Conservation (phyloP, 2,888 invertebrate genomes). For the Gandaritis pyraliata region DNA sequence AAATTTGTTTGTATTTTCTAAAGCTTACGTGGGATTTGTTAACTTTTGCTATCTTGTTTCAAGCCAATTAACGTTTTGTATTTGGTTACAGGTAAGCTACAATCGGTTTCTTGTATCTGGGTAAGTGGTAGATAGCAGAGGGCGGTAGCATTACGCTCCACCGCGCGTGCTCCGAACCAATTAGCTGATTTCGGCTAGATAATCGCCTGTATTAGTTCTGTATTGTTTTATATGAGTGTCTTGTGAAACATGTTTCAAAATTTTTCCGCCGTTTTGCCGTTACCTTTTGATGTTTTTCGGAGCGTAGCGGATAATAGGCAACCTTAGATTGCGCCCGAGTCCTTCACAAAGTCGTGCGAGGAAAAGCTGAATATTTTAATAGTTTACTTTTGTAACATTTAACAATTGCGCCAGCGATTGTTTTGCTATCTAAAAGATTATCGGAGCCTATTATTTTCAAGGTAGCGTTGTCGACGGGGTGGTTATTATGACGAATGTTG, state of each 20-base stretch:
- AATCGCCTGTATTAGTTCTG: constrained; percentile 77
- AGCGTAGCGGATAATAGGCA: constrained; percentile 83
- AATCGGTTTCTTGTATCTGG: constrained; percentile 45
- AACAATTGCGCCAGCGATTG: constrained; percentile 55
- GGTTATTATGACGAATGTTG: constrained; percentile 49
- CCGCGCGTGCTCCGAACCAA: constrained; percentile 73
- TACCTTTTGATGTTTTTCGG: constrained; percentile 83
- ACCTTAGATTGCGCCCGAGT: constrained; percentile 81
- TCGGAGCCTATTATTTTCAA: constrained; percentile 60
- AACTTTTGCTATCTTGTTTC: constrained; percentile 48
- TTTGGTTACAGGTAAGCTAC: constrained; percentile 75
- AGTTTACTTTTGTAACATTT: constrained; percentile 69
- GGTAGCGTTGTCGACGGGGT: constrained; percentile 50
- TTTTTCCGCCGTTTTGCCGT: constrained; percentile 78
- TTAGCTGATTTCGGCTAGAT: constrained; percentile 79
- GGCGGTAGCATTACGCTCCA: constrained; percentile 49
- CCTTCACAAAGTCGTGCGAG: constrained; percentile 76
- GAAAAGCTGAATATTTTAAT: constrained; percentile 80
- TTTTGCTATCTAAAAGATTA: constrained; percentile 61
- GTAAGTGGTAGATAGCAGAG: constrained; percentile 54
- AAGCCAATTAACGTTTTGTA: constrained; percentile 45
- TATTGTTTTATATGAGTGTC: constrained; percentile 81
- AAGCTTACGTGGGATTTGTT: constrained; percentile 59
- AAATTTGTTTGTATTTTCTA: constrained; percentile 43
- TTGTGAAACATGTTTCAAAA: constrained; percentile 81